A percentile compares a stretch with the other conserved stretches of the same genome.
Evolutionary conservation across 2,113 vertebrate species (phyloP).

Genomic region (Rhizomys pruinosus): DNA sequence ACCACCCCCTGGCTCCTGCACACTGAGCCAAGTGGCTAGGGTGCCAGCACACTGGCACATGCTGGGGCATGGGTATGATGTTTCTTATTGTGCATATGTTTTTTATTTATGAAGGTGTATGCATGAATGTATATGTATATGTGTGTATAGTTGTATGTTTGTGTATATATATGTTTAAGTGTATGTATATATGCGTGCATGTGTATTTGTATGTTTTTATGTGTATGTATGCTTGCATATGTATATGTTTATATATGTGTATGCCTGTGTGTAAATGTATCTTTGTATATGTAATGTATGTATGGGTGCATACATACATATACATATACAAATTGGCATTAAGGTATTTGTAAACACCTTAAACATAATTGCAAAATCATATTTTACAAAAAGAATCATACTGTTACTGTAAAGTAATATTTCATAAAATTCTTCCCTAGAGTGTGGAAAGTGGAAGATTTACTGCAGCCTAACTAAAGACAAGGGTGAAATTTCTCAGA

Average conservation of each 20-base stretch:
- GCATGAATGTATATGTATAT: no score
- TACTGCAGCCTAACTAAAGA: neutral
- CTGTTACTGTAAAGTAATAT: neutral
- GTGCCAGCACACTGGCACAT: no score
- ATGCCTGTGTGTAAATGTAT: neutral
- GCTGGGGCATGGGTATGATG: no score
- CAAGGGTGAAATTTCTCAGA: neutral
- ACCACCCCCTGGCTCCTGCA: no score
- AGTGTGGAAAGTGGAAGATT: neutral
- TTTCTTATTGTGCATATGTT: no score
- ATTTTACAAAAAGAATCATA: constrained; percentile 7
- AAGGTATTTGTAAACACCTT: neutral
- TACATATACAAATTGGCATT: no score
- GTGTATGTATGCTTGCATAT: neutral
- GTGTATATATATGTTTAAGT: neutral
- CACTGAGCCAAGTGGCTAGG: no score
- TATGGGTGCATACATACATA: no score
- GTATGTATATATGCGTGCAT: no score
- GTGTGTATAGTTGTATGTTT: no score
- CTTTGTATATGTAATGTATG: neutral
- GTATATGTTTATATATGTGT: no score
- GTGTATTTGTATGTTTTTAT: neutral
- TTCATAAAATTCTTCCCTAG: constrained; percentile 3
- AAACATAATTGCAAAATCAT: constrained; percentile 16
- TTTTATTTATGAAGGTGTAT: no score